Evolutionary conservation across 2,113 vertebrate genomes (phyloP).

Genomic region (Heloderma charlesbogerti): DNA sequence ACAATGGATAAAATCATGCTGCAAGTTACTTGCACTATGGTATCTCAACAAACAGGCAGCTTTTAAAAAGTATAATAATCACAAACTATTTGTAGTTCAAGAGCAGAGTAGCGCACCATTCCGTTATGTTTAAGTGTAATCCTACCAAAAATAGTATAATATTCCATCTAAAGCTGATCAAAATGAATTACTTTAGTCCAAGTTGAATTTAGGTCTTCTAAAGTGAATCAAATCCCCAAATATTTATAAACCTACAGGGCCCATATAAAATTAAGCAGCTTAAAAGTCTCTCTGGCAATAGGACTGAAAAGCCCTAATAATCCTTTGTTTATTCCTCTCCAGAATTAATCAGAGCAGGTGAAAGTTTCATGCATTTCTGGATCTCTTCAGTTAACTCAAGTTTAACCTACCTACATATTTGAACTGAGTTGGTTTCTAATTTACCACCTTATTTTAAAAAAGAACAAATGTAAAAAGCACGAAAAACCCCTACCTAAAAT

Average conservation of each 20-base stretch:
- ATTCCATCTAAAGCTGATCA: slow-evolving; percentile 32
- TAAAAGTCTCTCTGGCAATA: slow-evolving; percentile 42
- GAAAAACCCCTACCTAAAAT: background rate
- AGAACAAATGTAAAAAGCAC: background rate
- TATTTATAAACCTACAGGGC: slow-evolving; percentile 34
- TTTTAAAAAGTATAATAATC: background rate
- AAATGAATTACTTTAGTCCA: slow-evolving; percentile 13
- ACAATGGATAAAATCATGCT: background rate
- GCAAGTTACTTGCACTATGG: background rate
- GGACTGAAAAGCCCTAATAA: background rate
- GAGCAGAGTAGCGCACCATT: background rate
- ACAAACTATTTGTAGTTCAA: background rate
- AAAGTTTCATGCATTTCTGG: background rate
- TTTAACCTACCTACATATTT: too few relatives aligned
- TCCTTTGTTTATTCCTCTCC: slow-evolving; percentile 5
- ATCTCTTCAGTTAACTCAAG: background rate
- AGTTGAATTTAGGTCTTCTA: slow-evolving; percentile 31
- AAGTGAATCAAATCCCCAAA: slow-evolving; percentile 50
- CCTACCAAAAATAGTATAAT: slow-evolving; percentile 25
- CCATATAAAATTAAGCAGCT: slow-evolving; percentile 47
- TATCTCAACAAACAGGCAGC: background rate
- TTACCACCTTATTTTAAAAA: background rate
- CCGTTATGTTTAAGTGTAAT: slow-evolving; percentile 38
- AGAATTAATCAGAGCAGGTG: slow-evolving; percentile 19
- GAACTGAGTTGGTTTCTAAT: too few relatives aligned